These are phyloP conservation scores for Sipunculus nudus DNA, from an alignment of 2,888 invertebrate species.

Conservation along the genomic window DNA sequence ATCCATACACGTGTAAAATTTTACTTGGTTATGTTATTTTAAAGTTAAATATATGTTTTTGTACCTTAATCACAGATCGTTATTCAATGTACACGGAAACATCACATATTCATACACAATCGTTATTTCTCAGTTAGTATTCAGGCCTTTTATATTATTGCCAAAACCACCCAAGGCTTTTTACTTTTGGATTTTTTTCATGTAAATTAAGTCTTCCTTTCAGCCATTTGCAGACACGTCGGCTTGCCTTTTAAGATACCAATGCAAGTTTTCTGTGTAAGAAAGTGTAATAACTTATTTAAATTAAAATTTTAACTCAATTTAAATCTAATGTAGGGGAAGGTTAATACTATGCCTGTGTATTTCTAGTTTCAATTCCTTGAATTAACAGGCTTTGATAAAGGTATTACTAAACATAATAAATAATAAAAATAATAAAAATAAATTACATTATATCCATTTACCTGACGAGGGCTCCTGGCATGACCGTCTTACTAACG, in stretches of 20 bases:
- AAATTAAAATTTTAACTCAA: background rate
- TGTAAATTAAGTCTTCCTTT: too few relatives aligned
- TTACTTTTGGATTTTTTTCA: too few relatives aligned
- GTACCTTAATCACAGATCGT: background rate
- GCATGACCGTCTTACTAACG: conserved; percentile 36
- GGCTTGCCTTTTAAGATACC: too few relatives aligned
- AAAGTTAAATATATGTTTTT: background rate
- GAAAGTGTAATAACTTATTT: too few relatives aligned
- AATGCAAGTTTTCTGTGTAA: too few relatives aligned
- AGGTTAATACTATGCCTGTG: background rate
- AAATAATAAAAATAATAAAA: background rate
- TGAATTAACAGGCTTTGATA: background rate
- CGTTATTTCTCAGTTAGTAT: too few relatives aligned
- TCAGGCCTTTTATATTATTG: too few relatives aligned
- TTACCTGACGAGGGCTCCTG: conserved; percentile 34
- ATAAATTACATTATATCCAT: background rate
- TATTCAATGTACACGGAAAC: background rate
- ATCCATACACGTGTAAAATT: conserved; percentile 12
- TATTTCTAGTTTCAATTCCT: background rate
- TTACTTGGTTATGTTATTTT: background rate
- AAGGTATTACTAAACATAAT: background rate
- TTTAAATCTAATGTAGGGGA: background rate
- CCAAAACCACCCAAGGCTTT: too few relatives aligned
- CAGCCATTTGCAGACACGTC: too few relatives aligned
- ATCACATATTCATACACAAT: background rate